Evolutionary conservation across 2,888 invertebrate genomes (phyloP).

Genomic region (Spatulosminthurus flaviceps): DNA sequence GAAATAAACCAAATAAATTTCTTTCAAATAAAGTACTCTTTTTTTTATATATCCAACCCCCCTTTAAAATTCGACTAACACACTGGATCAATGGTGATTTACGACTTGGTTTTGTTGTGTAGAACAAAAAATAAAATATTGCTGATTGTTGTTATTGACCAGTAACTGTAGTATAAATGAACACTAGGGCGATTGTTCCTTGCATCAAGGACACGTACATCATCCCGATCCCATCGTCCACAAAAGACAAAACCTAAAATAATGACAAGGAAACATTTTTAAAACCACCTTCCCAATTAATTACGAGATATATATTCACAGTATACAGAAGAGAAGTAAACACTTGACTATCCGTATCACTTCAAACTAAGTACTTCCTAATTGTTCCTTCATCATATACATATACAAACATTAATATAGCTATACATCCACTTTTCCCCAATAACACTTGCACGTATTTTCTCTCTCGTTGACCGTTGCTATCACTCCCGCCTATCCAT

Average conservation of each 20-base stretch:
- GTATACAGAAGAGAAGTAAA: no score
- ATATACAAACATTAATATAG: background rate
- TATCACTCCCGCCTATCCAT: conserved; percentile 4
- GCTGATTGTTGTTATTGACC: conserved; percentile 32
- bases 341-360: no score
- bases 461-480: background rate
- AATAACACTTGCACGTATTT: background rate
- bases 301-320: no score
- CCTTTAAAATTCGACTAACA: background rate
- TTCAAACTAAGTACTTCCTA: background rate
- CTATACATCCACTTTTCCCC: background rate
- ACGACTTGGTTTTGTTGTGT: background rate
- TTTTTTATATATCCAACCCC: background rate
- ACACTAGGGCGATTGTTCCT: conserved; percentile 39
- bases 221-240: conserved; percentile 33
- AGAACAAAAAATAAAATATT: background rate
- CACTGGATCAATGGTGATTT: background rate
- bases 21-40: background rate
- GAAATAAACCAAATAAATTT: no score
- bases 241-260: conserved; percentile 28
- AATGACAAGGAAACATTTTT: conserved; percentile 12
- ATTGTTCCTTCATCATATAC: background rate
- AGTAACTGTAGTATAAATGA: conserved; percentile 28
- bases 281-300: background rate
- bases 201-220: conserved; percentile 39